Conservation (phyloP, 2,113 vertebrate species). For the Sander vitreus region DNA sequence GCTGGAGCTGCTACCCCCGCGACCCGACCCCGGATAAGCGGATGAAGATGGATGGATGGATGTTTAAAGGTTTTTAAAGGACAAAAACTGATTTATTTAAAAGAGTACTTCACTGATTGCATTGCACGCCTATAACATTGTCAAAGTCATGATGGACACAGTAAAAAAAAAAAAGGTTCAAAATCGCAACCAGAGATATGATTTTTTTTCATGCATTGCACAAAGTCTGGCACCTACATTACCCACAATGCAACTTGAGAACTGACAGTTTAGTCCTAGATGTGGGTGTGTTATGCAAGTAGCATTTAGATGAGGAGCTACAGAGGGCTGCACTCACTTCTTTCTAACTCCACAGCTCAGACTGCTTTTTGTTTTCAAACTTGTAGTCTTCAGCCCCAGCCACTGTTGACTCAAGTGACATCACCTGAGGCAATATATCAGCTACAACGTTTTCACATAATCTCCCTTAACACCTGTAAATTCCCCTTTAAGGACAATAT, state of each 20-base stretch:
- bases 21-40: too few relatives aligned
- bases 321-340: not conserved
- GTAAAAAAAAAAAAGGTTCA: not conserved
- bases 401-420: not conserved
- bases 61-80: not conserved
- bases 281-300: not conserved
- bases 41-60: too few relatives aligned
- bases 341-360: not conserved
- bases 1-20: too few relatives aligned
- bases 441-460: not conserved
- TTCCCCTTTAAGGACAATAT: not conserved
- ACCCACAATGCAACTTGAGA: constrained; percentile 1
- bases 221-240: not conserved
- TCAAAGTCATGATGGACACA: not conserved
- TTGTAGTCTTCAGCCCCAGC: not conserved
- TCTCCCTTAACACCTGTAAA: not conserved
- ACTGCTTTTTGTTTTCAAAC: not conserved
- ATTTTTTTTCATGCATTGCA: not conserved
- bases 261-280: not conserved
- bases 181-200: not conserved
- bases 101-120: not conserved
- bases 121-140: not conserved
- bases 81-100: not conserved
- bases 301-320: not conserved
- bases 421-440: not conserved